Evolutionary conservation across 2,113 vertebrate species (phyloP).

Genomic region (Dasyprocta punctata): DNA sequence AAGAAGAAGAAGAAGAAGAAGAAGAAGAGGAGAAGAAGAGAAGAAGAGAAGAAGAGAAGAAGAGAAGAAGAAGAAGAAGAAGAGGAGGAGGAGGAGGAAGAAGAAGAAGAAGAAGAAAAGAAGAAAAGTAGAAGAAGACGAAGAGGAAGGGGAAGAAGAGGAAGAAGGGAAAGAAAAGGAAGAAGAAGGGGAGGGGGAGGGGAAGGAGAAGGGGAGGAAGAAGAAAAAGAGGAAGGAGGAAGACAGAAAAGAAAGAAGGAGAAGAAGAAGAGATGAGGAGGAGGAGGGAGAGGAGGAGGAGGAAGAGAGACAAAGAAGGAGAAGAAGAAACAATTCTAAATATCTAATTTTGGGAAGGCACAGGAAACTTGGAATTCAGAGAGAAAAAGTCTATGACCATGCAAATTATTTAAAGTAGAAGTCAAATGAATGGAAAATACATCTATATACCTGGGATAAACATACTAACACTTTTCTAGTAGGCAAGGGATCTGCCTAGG

Average conservation of each 20-base stretch:
- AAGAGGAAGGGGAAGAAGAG: background rate
- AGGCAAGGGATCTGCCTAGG: background rate
- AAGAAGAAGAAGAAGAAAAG: no score
- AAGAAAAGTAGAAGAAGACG: background rate
- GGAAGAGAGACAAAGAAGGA: background rate
- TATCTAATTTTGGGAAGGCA: conserved; percentile 7
- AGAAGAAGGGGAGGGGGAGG: background rate
- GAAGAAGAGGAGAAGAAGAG: rapidly evolving
- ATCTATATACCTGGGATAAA: background rate
- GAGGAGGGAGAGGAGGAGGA: background rate
- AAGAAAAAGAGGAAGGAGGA: rapidly evolving
- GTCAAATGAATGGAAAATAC: background rate
- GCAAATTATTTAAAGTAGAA: background rate
- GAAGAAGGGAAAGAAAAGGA: rapidly evolving
- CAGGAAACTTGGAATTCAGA: background rate
- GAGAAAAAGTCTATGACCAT: background rate
- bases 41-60: background rate
- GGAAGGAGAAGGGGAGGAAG: background rate
- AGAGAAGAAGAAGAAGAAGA: background rate
- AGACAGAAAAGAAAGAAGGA: no score
- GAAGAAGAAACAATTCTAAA: background rate
- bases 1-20: background rate
- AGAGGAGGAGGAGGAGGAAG: background rate
- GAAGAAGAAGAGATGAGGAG: background rate
- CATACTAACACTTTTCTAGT: background rate